Percentiles rank a stretch among this genome's conserved stretches.
Evolutionary conservation across 2,113 vertebrate genomes (phyloP).

Genomic region (Ptilonorhynchus violaceus): DNA sequence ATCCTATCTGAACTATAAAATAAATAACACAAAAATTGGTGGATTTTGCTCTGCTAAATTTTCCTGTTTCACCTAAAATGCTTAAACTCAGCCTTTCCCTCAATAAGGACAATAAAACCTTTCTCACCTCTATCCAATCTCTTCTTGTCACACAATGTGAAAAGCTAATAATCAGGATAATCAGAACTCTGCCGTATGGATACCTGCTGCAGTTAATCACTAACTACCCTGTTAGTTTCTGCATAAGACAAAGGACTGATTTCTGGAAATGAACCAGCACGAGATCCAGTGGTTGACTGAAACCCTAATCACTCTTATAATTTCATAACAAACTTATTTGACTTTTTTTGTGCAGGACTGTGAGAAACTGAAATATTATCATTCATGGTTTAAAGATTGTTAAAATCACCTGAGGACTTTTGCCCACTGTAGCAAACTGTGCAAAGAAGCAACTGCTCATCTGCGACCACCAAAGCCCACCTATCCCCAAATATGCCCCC

Average conservation of each 20-base stretch:
- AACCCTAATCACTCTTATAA: rapidly evolving
- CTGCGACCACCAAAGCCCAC: neutral
- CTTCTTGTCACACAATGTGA: neutral
- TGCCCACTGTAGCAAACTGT: neutral
- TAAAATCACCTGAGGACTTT: neutral
- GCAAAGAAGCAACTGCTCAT: neutral
- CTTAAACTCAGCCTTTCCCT: neutral
- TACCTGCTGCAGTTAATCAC: neutral
- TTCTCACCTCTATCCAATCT: neutral
- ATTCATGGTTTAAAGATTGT: neutral
- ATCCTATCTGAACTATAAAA: neutral
- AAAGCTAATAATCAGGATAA: neutral
- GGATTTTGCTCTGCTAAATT: neutral
- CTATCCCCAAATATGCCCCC: neutral
- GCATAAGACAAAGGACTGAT: neutral
- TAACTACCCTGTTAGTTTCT: neutral
- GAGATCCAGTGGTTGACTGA: neutral
- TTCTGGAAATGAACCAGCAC: neutral
- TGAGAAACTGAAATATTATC: neutral
- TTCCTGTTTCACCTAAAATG: neutral
- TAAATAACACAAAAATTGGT: neutral
- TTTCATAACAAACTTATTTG: neutral
- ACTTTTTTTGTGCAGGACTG: neutral
- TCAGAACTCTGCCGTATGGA: neutral
- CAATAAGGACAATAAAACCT: neutral